Evolutionary conservation across 2,888 invertebrate species (phyloP).

Genomic region (Mesodorylaimus sp.): DNA sequence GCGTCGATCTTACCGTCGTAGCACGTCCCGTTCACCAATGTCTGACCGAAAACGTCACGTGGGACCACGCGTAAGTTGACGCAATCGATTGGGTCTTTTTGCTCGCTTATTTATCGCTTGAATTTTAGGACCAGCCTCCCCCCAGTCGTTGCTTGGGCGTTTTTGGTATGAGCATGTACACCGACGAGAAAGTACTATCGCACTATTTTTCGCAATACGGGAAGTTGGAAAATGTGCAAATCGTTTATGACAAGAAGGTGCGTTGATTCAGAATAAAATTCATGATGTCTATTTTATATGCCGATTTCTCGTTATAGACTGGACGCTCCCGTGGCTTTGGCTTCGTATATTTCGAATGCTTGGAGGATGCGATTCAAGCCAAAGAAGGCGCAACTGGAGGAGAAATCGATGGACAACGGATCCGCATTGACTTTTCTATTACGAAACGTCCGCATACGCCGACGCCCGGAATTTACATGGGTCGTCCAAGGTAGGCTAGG

Average conservation of each 20-base stretch:
- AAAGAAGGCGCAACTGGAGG: conserved; percentile 11
- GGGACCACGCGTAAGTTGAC: too few relatives aligned
- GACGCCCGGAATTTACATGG: conserved; percentile 26
- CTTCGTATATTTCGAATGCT: conserved; percentile 19
- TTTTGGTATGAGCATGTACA: conserved; percentile 78
- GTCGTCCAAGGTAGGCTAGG: conserved; percentile 10
- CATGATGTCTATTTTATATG: not conserved
- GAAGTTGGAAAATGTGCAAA: conserved; percentile 70
- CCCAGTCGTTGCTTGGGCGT: conserved; percentile 77
- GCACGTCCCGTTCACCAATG: too few relatives aligned
- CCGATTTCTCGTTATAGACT: conserved; percentile 12
- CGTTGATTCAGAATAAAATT: too few relatives aligned
- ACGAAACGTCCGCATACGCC: conserved; percentile 24
- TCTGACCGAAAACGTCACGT: too few relatives aligned
- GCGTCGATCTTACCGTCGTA: too few relatives aligned
- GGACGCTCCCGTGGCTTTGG: conserved; percentile 25
- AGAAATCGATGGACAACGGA: conserved; percentile 18
- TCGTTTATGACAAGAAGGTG: conserved; percentile 87
- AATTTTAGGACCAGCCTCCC: conserved; percentile 66
- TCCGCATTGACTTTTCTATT: conserved; percentile 23
- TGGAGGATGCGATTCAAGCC: conserved; percentile 18
- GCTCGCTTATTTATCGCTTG: too few relatives aligned
- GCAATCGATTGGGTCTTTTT: too few relatives aligned
- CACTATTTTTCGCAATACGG: conserved; percentile 83
- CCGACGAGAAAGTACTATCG: conserved; percentile 72